A percentile compares a stretch with the other conserved stretches of the same genome.
Evolutionary conservation across 2,888 invertebrate species (phyloP).

Genomic region (Anoplius nigerrimus): DNA sequence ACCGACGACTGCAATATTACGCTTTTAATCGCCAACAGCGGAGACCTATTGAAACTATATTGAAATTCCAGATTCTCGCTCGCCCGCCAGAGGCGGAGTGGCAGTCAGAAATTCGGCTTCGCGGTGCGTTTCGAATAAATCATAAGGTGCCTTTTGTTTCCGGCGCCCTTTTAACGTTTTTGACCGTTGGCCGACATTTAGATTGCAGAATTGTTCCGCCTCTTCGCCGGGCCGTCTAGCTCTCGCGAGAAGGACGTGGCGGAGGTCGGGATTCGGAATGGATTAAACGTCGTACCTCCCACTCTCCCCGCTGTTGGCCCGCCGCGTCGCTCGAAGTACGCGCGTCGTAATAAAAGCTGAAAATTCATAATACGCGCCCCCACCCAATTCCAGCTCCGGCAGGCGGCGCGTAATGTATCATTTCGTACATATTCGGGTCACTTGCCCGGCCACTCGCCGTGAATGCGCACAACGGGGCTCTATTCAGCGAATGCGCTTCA

Average conservation of each 20-base stretch:
- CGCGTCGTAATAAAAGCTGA: constrained; percentile 50
- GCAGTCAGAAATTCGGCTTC: too few relatives aligned
- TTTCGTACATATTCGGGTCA: constrained; percentile 58
- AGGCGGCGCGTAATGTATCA: constrained; percentile 53
- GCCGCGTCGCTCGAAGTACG: constrained; percentile 20
- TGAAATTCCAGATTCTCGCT: too few relatives aligned
- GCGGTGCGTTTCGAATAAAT: too few relatives aligned
- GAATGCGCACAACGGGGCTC: constrained; percentile 4
- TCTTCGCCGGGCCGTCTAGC: constrained; percentile 22
- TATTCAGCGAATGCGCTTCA: background rate
- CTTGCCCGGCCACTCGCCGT: constrained; percentile 17
- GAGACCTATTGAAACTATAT: too few relatives aligned
- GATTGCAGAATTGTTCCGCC: constrained; percentile 13
- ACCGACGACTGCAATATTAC: too few relatives aligned
- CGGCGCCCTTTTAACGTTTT: too few relatives aligned
- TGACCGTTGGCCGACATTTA: too few relatives aligned
- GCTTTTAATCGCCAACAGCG: too few relatives aligned
- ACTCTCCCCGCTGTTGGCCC: constrained; percentile 9
- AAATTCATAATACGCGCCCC: constrained; percentile 58
- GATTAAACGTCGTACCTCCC: constrained; percentile 33
- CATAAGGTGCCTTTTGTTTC: too few relatives aligned
- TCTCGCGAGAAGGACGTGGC: constrained; percentile 4
- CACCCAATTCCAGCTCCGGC: constrained; percentile 12
- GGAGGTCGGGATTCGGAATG: constrained; percentile 22
- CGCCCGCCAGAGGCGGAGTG: too few relatives aligned